Evolutionary conservation across 2,113 vertebrate species (phyloP), one percentile per base, ranked within the genome.

Genomic region (Prionailurus bengalensis): DNA sequence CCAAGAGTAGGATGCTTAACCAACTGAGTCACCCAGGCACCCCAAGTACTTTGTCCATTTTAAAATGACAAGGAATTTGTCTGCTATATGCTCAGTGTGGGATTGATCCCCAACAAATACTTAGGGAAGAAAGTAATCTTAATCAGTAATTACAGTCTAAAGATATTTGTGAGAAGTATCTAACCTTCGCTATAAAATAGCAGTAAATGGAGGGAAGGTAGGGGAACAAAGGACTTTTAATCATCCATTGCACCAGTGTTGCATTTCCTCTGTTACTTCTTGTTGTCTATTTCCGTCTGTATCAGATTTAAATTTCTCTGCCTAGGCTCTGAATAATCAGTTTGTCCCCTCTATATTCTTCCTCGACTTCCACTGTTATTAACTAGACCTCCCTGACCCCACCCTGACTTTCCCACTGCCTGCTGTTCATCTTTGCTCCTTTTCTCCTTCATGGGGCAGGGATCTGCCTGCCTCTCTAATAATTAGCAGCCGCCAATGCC

Each of bases 91-190:
- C 25, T 31, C 58, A 25, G 16, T 51, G 17, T 3, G 3, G 23
- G 8, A 21, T 61, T 61, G 29, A 80, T 33, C 78, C 73, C 58
- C 27, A 82, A 53, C 10, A 58, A 95, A 73, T 33, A 82, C 55
- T 92, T 83, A 27, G 74, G 27, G 11, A 90, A 92, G 51, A 95
- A 76, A 89, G 29, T 70, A 48, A 80, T 66, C 16, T 88, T 84
- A 55, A 58, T 51, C 51, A 82, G n/a, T 63, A 86, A 53, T 25
- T 36, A 78, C 23, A 84, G 31, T 21, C 74, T 78, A 39, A 61
- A 27, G 36, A 51, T 33, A 33, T 93, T 71, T 48, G 29, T 45
- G 33, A 33, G 39, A 81, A 51, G 31, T 63, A n/a, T 83, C 27
- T 55, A 53, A 29, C 87, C 1, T 51, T 78, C 4, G 21, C 31